Conservation (phyloP, 23 tunicate species). For the Trididemnum nubilum region DNA sequence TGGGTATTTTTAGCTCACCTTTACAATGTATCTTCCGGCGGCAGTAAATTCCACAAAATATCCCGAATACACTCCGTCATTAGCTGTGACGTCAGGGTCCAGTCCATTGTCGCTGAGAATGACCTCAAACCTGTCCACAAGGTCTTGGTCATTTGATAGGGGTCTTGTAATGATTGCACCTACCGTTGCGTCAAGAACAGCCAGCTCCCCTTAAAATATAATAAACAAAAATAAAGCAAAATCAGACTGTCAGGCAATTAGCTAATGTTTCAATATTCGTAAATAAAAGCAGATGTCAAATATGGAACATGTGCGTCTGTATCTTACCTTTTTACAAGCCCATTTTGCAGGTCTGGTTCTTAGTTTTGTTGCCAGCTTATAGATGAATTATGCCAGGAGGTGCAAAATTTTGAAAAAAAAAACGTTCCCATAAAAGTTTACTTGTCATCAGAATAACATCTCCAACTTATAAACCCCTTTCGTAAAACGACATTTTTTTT, state of each 20-base stretch:
- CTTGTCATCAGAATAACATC: too few relatives aligned
- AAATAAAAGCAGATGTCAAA: too few relatives aligned
- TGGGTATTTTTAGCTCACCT: constrained; percentile 64
- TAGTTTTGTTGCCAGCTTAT: too few relatives aligned
- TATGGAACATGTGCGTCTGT: too few relatives aligned
- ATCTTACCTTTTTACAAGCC: too few relatives aligned
- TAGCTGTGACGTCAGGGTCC: constrained; percentile 76
- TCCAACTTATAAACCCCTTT: too few relatives aligned
- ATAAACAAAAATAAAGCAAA: background rate
- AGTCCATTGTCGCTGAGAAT: constrained; percentile 66
- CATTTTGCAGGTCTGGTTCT: too few relatives aligned
- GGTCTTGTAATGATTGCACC: constrained; percentile 83
- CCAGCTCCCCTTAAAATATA: constrained; percentile 66
- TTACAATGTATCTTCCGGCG: constrained; percentile 89
- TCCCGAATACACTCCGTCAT: constrained; percentile 95
- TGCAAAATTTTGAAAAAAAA: too few relatives aligned
- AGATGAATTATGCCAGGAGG: too few relatives aligned
- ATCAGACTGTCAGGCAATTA: background rate
- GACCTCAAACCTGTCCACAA: constrained; percentile 51
- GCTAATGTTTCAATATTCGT: too few relatives aligned
- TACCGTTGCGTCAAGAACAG: constrained; percentile 76
- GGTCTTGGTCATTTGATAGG: constrained; percentile 27
- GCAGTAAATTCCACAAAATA: constrained; percentile 72
- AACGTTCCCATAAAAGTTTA: too few relatives aligned
- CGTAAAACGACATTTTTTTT: too few relatives aligned